phyloP scores from a whole-genome alignment of 2,113 vertebrate genomes.

The Riparia riparia region DNA sequence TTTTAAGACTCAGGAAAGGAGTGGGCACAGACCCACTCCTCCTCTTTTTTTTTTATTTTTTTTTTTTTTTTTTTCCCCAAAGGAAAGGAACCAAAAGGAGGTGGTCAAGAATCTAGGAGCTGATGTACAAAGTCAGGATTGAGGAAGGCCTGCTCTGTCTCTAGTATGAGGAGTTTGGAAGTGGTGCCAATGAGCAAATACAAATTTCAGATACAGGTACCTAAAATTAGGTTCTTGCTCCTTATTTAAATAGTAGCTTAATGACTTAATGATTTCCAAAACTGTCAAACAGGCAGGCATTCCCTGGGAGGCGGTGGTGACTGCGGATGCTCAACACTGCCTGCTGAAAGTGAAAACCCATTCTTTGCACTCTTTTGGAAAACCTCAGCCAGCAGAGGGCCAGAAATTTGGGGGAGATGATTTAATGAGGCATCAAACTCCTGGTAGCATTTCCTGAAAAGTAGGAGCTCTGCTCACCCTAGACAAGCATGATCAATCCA shows the following conservation, averaged over 20 bases:
- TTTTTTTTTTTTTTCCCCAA: not conserved
- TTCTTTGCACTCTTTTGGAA: not conserved
- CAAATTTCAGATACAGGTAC: not conserved
- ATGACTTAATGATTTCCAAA: slow-evolving; percentile 43
- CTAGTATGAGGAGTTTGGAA: not conserved
- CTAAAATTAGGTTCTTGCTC: slow-evolving; percentile 45
- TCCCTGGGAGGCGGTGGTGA: slow-evolving; percentile 48
- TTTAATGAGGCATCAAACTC: not conserved
- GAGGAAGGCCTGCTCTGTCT: not conserved
- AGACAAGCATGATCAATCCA: not conserved
- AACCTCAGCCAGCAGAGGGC: slow-evolving; percentile 61
- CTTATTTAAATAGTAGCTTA: slow-evolving; percentile 42
- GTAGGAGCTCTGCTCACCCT: not conserved
- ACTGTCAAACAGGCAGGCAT: slow-evolving; percentile 43
- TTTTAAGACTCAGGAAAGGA: not conserved
- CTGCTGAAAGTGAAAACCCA: slow-evolving; percentile 19
- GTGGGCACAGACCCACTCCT: not conserved
- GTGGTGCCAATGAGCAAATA: not conserved
- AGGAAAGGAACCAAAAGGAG: not conserved
- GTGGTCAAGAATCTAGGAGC: not conserved
- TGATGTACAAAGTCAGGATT: not conserved
- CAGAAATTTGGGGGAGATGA: not conserved
- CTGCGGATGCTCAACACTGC: slow-evolving; percentile 6
- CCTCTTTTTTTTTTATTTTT: no score
- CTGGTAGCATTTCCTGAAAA: not conserved